These are phyloP conservation scores for Orthonyx spaldingii DNA, from an alignment of 2,113 vertebrate genomes.

Conservation along the genomic window DNA sequence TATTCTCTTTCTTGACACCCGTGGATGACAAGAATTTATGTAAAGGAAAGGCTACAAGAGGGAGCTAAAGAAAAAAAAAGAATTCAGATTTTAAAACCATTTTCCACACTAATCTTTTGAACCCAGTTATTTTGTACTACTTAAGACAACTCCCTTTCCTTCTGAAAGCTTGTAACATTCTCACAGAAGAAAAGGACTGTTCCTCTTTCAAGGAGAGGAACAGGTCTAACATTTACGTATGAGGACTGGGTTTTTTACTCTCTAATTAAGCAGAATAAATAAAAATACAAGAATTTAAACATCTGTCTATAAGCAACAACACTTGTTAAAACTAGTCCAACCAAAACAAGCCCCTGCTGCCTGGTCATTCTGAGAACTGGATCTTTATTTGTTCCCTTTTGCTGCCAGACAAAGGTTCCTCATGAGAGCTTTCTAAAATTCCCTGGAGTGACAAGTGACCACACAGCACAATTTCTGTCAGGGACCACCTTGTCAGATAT, in stretches of 20 bases:
- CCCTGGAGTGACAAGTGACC: background rate
- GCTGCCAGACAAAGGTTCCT: background rate
- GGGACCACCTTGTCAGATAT: background rate
- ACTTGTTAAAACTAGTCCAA: background rate
- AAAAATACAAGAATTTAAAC: background rate
- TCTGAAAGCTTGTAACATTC: background rate
- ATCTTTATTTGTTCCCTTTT: background rate
- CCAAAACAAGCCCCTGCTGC: background rate
- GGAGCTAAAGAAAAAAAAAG: background rate
- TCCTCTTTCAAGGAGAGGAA: background rate
- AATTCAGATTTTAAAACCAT: background rate
- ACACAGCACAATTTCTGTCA: accelerated
- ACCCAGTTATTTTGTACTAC: background rate
- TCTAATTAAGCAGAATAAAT: background rate
- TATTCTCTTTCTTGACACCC: background rate
- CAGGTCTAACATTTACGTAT: background rate
- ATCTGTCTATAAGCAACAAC: background rate
- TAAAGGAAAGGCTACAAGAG: background rate
- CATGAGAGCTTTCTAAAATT: background rate
- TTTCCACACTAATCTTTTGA: background rate
- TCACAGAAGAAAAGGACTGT: background rate
- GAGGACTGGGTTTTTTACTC: background rate
- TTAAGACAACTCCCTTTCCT: background rate
- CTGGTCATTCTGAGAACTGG: background rate
- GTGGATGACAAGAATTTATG: background rate